Evolutionary conservation across 1,140 invertebrate species (phyloP).

Genomic region (Neodiprion virginianus): DNA sequence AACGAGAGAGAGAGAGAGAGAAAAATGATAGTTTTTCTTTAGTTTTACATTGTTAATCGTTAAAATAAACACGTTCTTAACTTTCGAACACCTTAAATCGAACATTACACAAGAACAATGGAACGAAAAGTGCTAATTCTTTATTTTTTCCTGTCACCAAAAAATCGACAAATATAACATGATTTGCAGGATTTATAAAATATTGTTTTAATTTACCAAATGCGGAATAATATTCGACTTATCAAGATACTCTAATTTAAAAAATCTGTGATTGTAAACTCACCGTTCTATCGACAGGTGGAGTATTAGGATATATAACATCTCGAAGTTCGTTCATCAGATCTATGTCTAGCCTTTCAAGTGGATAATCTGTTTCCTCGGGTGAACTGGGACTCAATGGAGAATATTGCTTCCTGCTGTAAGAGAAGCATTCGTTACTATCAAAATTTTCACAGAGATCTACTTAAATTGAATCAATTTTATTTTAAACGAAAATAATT

Average conservation of each 20-base stretch:
- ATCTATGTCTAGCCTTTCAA: slow-evolving; percentile 65
- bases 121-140: too few relatives aligned
- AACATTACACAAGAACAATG: too few relatives aligned
- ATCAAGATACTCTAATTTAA: slow-evolving; percentile 11
- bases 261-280: slow-evolving; percentile 38
- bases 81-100: too few relatives aligned
- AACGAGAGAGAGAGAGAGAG: too few relatives aligned
- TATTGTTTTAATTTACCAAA: too few relatives aligned
- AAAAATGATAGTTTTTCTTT: too few relatives aligned
- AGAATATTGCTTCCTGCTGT: slow-evolving; percentile 61
- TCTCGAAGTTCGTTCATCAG: slow-evolving; percentile 73
- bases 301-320: slow-evolving; percentile 63
- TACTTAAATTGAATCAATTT: slow-evolving; percentile 16
- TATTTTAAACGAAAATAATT: slow-evolving; percentile 4
- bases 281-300: slow-evolving; percentile 65
- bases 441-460: not conserved
- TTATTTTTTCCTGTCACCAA: too few relatives aligned
- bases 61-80: too few relatives aligned
- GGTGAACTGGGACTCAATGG: slow-evolving; percentile 62
- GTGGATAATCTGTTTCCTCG: slow-evolving; percentile 58
- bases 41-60: too few relatives aligned
- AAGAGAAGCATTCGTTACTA: slow-evolving; percentile 23
- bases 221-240: too few relatives aligned
- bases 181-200: too few relatives aligned
- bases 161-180: too few relatives aligned